These are phyloP conservation scores for Plecotus auritus DNA, from an alignment of 2,113 vertebrate species.

Conservation along the genomic window DNA sequence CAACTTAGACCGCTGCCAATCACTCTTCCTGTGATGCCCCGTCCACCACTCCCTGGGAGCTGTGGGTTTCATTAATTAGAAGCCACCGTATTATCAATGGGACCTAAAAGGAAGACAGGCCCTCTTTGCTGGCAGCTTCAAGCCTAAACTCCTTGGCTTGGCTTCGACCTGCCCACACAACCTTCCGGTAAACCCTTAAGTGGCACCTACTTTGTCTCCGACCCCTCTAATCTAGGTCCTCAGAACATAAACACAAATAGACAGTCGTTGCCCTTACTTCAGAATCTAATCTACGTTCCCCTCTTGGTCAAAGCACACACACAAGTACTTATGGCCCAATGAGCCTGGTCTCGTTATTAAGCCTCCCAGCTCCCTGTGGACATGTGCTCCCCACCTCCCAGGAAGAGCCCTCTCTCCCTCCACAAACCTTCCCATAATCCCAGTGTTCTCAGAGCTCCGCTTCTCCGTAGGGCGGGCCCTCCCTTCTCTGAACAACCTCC, in stretches of 20 bases:
- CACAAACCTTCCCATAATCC: not conserved
- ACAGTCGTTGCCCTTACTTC: not conserved
- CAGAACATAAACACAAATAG: not conserved
- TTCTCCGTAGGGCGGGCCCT: accelerated
- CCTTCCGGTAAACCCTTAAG: not conserved
- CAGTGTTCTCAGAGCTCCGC: not conserved
- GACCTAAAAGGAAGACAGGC: not conserved
- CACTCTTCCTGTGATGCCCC: not conserved
- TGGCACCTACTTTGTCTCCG: not conserved
- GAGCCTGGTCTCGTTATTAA: not conserved
- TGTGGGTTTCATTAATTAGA: not conserved
- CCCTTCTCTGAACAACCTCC: too few species aligned
- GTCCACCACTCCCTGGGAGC: not conserved
- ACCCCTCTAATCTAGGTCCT: not conserved
- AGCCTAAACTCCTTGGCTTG: not conserved
- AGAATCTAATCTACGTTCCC: not conserved
- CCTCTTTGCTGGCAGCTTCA: not conserved
- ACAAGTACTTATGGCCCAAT: too few species aligned
- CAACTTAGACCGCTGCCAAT: not conserved
- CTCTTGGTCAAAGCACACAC: not conserved
- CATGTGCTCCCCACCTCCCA: not conserved
- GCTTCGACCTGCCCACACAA: not conserved
- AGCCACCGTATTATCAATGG: not conserved
- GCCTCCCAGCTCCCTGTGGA: not conserved
- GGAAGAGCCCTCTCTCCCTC: not conserved